These are phyloP conservation scores for Clarias gariepinus DNA, from an alignment of 2,113 vertebrate species.

Conservation along the genomic window DNA sequence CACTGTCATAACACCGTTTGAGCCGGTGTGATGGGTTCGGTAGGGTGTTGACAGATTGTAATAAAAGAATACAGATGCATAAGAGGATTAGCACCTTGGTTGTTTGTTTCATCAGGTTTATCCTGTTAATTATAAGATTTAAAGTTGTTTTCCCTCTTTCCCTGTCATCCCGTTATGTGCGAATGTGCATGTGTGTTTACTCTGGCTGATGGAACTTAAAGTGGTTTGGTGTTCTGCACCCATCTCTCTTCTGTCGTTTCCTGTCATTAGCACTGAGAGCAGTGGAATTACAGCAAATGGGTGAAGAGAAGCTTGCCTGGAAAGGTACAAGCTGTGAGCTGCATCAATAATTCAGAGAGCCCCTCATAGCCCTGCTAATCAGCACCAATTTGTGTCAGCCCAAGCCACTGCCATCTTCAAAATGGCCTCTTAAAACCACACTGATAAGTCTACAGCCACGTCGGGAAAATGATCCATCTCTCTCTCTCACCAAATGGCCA, in stretches of 20 bases:
- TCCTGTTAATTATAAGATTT: slow-evolving; percentile 63
- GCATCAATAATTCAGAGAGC: slow-evolving; percentile 62
- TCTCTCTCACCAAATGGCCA: slow-evolving; percentile 37
- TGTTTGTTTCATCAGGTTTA: slow-evolving; percentile 64
- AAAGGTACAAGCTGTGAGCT: slow-evolving; percentile 40
- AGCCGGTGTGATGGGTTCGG: neutral
- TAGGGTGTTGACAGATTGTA: slow-evolving; percentile 12
- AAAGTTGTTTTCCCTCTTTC: slow-evolving; percentile 50
- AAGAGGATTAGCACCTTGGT: slow-evolving; percentile 61
- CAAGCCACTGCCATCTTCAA: slow-evolving; percentile 42
- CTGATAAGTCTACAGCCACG: slow-evolving; percentile 41
- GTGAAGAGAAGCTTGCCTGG: slow-evolving; percentile 52
- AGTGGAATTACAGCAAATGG: slow-evolving; percentile 53
- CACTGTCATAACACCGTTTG: neutral
- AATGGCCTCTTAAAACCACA: slow-evolving; percentile 52
- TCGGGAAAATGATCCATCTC: slow-evolving; percentile 41
- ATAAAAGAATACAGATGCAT: slow-evolving; percentile 48
- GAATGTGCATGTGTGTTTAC: slow-evolving; percentile 50
- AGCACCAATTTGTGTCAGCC: slow-evolving; percentile 60
- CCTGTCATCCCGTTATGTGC: slow-evolving; percentile 30
- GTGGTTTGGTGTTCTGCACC: slow-evolving; percentile 45
- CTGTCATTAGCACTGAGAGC: slow-evolving; percentile 48
- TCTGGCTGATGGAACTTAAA: slow-evolving; percentile 50
- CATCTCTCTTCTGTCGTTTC: slow-evolving; percentile 35
- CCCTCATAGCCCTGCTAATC: slow-evolving; percentile 57